Evolutionary conservation across 1,140 invertebrate species (phyloP).

Genomic region (Drosophila mauritiana): DNA sequence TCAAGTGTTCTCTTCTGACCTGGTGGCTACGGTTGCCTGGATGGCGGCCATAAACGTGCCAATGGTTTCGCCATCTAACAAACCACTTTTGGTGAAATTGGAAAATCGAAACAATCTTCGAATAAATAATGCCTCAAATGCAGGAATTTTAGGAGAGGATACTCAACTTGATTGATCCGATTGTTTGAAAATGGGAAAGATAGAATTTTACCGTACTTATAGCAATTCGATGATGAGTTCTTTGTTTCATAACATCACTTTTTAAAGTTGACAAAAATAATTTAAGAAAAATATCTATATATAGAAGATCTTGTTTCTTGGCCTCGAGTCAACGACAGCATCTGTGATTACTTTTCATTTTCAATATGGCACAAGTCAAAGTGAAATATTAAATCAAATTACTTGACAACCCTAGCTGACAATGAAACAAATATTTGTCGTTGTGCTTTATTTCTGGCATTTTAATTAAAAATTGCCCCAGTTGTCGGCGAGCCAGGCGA

Average conservation of each 20-base stretch:
- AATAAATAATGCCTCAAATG: conserved; percentile 9
- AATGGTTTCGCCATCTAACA: conserved; percentile 11
- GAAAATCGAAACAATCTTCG: conserved; percentile 21
- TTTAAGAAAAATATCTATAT: conserved; percentile 6
- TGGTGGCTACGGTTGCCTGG: conserved; percentile 26
- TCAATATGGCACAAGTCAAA: conserved; percentile 35
- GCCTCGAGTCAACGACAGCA: conserved; percentile 28
- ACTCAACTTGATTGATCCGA: too few relatives aligned
- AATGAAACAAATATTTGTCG: conserved; percentile 55
- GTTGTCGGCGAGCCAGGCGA: conserved; percentile 45
- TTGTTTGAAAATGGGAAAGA: not conserved
- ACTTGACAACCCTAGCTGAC: conserved; percentile 50
- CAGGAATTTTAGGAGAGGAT: not conserved
- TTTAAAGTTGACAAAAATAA: conserved; percentile 3
- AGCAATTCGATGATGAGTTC: not conserved
- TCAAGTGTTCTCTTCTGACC: conserved; percentile 18
- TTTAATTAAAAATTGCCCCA: conserved; percentile 66
- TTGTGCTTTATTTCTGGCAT: conserved; percentile 53
- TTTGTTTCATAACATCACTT: not conserved
- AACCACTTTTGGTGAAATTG: conserved; percentile 16
- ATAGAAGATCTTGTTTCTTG: conserved; percentile 35
- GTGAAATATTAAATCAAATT: conserved; percentile 52
- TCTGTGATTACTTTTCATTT: conserved; percentile 39
- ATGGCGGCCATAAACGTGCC: conserved; percentile 31
- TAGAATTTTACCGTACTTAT: not conserved